phyloP scores from a whole-genome alignment of 1,140 invertebrate genomes.

The Drosophila ironensis region DNA sequence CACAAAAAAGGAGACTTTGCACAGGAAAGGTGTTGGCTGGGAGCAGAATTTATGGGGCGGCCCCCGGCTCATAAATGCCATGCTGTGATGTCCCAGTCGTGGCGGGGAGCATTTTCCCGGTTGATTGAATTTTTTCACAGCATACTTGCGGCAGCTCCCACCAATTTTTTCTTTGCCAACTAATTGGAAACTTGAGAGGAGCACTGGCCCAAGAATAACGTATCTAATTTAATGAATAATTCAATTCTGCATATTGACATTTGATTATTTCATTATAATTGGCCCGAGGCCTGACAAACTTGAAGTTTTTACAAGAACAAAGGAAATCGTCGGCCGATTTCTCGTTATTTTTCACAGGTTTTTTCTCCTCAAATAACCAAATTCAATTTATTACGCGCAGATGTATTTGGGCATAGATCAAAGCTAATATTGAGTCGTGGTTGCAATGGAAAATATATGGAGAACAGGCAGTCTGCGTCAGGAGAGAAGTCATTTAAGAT shows the following conservation, averaged over 20 bases:
- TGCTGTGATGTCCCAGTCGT: conserved; percentile 6
- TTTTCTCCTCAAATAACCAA: neutral
- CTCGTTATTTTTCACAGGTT: too few relatives aligned
- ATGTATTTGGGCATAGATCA: neutral
- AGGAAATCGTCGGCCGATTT: too few relatives aligned
- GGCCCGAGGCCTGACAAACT: too few relatives aligned
- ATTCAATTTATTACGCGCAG: neutral
- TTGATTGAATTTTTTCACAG: conserved; percentile 65
- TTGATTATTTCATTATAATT: neutral
- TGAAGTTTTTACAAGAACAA: too few relatives aligned
- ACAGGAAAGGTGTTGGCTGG: conserved; percentile 8
- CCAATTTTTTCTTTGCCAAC: conserved; percentile 20
- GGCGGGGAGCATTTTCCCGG: conserved; percentile 5
- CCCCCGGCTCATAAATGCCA: conserved; percentile 61
- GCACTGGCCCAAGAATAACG: neutral
- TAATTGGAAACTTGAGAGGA: conserved; percentile 26
- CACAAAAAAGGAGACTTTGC: conserved; percentile 34
- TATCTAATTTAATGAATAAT: conserved; percentile 14
- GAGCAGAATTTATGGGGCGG: conserved; percentile 57
- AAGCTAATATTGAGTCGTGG: too few relatives aligned
- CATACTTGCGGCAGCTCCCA: conserved; percentile 12
- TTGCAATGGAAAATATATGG: too few relatives aligned
- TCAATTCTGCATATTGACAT: conserved; percentile 7
- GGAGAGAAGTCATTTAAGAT: too few relatives aligned
- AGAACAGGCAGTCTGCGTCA: too few relatives aligned